Evolutionary conservation across 2,113 vertebrate species (phyloP), one percentile per base, ranked within the genome.

Genomic region (Miniopterus natalensis): DNA sequence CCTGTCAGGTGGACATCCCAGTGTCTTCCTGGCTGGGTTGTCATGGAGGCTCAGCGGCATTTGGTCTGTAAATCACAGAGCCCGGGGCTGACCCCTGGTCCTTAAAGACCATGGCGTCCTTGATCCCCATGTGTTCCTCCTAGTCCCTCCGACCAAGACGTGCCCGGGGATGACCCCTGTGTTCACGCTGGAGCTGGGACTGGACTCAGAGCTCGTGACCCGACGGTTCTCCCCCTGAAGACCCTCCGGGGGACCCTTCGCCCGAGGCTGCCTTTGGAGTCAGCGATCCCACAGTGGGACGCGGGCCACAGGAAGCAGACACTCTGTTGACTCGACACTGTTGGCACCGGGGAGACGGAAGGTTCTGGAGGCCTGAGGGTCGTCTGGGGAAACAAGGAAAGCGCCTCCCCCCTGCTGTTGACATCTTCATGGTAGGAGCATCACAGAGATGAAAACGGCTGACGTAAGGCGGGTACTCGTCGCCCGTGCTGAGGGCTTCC

Each of bases 71-170:
- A 65, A 29, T 84, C 84, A 77, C 47, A 12, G 68, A 40, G 45
- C 75, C 0, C 3, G 7, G 53, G 29, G 23, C 55, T 1, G 1
- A 20, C 0, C 2, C 0, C 1, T 0, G 10, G 13, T 36, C 36
- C 36, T 36, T 36, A 36, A 36, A 36, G 36, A 36, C 36, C 36
- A 36, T 36, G 36, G 36, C 36, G 17, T 23, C 45, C 65, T 42
- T 18, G 2, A 8, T 45, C 23, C 66, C 2, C 0, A 0, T 25
- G 1, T 3, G 1, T 3, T 18, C 11, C 9, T 29, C 17, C 90
- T 29, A 5, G 1, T 59, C 27, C n/a, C n/a, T 75, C 18, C 51
- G 78, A 40, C 55, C 36, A 8, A 23, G 55, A 11, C 2, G 23
- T n/a, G 61, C 18, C 29, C 11, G 29, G 59, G 31, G 47, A 59